Evolutionary conservation across 92 coral and sea anemone genomes (phyloP).

Genomic region (Meandrina meandrites): DNA sequence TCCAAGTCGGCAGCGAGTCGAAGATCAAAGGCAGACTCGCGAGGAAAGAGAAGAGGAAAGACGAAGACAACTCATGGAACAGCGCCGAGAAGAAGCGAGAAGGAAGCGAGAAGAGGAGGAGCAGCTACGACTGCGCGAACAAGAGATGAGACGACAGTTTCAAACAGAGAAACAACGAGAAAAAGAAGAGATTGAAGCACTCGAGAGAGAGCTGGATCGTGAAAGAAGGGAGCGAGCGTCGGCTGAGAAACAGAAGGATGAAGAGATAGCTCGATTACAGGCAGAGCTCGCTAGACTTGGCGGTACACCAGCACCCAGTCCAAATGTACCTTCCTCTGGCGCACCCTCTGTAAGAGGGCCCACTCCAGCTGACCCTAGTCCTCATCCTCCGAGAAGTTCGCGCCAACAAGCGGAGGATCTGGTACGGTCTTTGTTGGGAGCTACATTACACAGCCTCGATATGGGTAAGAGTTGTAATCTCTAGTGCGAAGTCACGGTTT

Average conservation of each 20-base stretch:
- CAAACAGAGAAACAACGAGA: constrained; percentile 56
- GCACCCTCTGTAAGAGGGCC: constrained; percentile 39
- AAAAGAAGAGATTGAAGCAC: constrained; percentile 46
- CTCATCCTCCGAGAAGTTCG: constrained; percentile 69
- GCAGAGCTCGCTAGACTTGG: constrained; percentile 52
- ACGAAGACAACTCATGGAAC: constrained; percentile 48
- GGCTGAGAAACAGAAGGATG: constrained; percentile 60
- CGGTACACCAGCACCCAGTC: constrained; percentile 32
- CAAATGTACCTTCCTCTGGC: constrained; percentile 30
- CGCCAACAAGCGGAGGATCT: constrained; percentile 25
- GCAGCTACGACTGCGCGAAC: constrained; percentile 54
- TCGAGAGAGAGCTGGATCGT: constrained; percentile 57
- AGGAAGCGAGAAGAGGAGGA: constrained; percentile 53
- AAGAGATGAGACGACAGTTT: constrained; percentile 43
- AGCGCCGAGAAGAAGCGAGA: constrained; percentile 62
- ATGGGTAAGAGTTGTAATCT: constrained; percentile 35
- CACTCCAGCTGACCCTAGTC: constrained; percentile 63
- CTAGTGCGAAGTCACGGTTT: neutral
- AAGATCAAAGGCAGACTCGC: constrained; percentile 76
- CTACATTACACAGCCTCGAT: constrained; percentile 47
- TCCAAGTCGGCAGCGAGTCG: constrained; percentile 65
- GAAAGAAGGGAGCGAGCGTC: constrained; percentile 55
- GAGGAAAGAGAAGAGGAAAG: constrained; percentile 75
- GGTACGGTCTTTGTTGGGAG: constrained; percentile 54
- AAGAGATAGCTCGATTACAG: constrained; percentile 62